phyloP scores from a whole-genome alignment of 2,113 vertebrate genomes.

The Engystomops pustulosus region DNA sequence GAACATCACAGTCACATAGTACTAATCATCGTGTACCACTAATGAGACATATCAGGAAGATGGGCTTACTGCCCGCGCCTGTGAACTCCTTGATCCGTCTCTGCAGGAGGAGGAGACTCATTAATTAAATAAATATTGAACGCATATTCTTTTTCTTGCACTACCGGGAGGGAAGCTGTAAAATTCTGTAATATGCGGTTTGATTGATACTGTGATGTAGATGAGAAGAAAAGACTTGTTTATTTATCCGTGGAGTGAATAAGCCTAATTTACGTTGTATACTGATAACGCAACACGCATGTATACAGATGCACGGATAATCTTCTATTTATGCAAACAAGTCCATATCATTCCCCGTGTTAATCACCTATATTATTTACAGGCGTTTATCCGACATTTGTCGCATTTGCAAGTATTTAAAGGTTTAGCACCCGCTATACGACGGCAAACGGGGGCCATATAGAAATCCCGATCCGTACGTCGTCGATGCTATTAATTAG shows the following conservation, averaged over 20 bases:
- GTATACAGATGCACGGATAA: background rate
- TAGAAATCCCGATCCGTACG: too few relatives aligned
- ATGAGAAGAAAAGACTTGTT: slow-evolving; percentile 12
- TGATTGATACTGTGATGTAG: background rate
- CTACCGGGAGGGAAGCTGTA: background rate
- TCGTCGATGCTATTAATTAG: background rate
- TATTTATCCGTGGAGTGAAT: background rate
- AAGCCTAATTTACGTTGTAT: background rate
- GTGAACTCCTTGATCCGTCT: slow-evolving; percentile 55
- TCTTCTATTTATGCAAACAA: slow-evolving; percentile 30
- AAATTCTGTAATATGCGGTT: slow-evolving; percentile 23
- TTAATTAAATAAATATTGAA: slow-evolving; percentile 60
- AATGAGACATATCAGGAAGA: slow-evolving; percentile 59
- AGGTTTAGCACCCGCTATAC: too few relatives aligned
- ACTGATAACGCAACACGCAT: background rate
- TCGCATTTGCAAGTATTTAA: too few relatives aligned
- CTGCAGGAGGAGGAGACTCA: slow-evolving; percentile 53
- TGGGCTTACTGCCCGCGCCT: slow-evolving; percentile 45
- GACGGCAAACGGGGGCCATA: too few relatives aligned
- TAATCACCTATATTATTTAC: slow-evolving; percentile 14
- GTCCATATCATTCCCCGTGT: background rate
- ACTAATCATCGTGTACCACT: slow-evolving; percentile 51
- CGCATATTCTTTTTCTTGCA: slow-evolving; percentile 31
- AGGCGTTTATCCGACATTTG: background rate
- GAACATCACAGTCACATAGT: slow-evolving; percentile 50